Conservation (phyloP, 2,113 vertebrate species). For the Etheostoma spectabile region DNA sequence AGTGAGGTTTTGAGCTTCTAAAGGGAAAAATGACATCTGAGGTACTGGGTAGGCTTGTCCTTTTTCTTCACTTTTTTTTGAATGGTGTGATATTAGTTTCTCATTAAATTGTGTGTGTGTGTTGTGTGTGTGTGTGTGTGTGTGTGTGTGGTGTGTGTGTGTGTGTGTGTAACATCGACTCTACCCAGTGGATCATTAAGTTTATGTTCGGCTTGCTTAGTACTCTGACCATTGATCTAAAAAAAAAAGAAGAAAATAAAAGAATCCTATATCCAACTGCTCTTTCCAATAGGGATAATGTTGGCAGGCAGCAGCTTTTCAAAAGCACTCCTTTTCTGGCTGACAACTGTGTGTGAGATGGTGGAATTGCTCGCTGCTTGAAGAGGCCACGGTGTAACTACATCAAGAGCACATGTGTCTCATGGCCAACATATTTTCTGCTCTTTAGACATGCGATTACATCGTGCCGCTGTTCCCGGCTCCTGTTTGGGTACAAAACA, state of each 20-base stretch:
- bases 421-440: slow-evolving; percentile 6
- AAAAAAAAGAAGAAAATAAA: not conserved
- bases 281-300: slow-evolving; percentile 25
- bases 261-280: slow-evolving; percentile 30
- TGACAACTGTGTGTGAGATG: slow-evolving; percentile 9
- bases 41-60: not conserved
- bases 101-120: too few relatives aligned
- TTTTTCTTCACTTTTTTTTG: not conserved
- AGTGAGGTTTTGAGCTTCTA: not conserved
- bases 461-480: not conserved
- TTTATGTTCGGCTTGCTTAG: slow-evolving; percentile 43
- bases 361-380: slow-evolving; percentile 19
- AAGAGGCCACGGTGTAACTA: slow-evolving; percentile 25
- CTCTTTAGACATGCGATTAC: slow-evolving; percentile 2
- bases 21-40: too few relatives aligned
- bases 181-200: slow-evolving; percentile 34
- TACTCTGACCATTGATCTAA: slow-evolving; percentile 53
- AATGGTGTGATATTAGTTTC: too few relatives aligned
- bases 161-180: not conserved
- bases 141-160: too few relatives aligned
- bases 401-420: slow-evolving; percentile 19
- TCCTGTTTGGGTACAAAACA: not conserved
- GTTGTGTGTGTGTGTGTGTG: too few relatives aligned
- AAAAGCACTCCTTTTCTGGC: not conserved
- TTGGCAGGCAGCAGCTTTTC: slow-evolving; percentile 12